phyloP scores from a whole-genome alignment of 2,113 vertebrate genomes.

The Rhinopomastus cyanomelas region DNA sequence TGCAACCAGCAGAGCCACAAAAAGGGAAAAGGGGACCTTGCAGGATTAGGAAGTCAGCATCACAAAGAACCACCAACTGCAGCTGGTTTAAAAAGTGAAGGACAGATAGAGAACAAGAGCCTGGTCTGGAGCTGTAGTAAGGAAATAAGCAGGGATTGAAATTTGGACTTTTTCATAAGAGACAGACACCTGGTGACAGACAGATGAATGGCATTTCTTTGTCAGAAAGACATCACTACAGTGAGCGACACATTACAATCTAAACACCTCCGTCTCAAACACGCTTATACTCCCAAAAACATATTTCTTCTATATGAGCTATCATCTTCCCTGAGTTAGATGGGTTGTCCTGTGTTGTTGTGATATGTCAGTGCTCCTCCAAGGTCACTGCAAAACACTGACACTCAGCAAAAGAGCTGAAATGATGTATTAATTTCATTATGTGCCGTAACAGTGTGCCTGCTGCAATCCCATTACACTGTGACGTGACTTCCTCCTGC shows the following conservation, averaged over 20 bases:
- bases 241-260: background rate
- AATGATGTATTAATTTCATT: conserved; percentile 6
- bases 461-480: background rate
- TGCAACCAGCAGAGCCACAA: background rate
- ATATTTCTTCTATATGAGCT: background rate
- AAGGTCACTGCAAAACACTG: background rate
- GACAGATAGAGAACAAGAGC: background rate
- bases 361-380: background rate
- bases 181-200: background rate
- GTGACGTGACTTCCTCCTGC: background rate
- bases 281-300: background rate
- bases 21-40: background rate
- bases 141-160: background rate
- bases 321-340: background rate
- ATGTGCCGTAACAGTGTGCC: background rate
- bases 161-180: background rate
- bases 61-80: background rate
- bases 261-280: background rate
- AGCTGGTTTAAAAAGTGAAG: background rate
- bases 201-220: background rate
- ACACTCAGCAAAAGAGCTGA: background rate
- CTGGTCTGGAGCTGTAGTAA: background rate
- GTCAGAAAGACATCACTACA: background rate
- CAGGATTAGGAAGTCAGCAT: background rate
- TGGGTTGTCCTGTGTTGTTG: background rate